These are phyloP conservation scores for Scarus forsteni DNA, from an alignment of 2,797 vertebrate genomes.

Conservation along the genomic window DNA sequence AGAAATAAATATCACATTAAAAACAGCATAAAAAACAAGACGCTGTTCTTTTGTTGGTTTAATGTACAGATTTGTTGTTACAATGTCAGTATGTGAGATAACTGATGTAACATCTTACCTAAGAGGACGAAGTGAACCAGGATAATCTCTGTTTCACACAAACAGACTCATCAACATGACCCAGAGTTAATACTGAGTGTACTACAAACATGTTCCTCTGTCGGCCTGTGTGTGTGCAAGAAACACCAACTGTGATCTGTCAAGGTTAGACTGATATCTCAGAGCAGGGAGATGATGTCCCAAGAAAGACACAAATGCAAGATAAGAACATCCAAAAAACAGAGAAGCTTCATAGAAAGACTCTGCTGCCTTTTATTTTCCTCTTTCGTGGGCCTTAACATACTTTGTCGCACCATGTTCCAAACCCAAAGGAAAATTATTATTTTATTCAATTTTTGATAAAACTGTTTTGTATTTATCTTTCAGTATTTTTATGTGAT, in stretches of 20 bases:
- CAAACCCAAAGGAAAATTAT: too few relatives aligned
- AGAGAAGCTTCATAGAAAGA: not conserved
- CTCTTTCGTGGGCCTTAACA: too few relatives aligned
- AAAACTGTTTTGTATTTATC: too few relatives aligned
- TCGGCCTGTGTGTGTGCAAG: slow-evolving; percentile 19
- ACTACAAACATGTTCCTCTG: slow-evolving; percentile 64
- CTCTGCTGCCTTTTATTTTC: too few relatives aligned
- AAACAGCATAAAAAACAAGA: not conserved
- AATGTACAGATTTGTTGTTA: not conserved
- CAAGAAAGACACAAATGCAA: slow-evolving; percentile 13
- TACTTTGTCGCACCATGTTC: too few relatives aligned
- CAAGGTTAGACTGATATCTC: slow-evolving; percentile 51
- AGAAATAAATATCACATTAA: too few relatives aligned
- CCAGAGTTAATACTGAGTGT: slow-evolving; percentile 60
- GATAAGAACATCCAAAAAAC: slow-evolving; percentile 9
- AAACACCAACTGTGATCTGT: slow-evolving; percentile 20
- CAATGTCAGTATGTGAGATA: slow-evolving; percentile 1
- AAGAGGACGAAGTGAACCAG: slow-evolving; percentile 20
- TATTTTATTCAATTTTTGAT: too few relatives aligned
- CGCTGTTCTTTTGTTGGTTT: not conserved
- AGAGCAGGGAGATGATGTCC: slow-evolving; percentile 39
- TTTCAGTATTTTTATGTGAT: too few relatives aligned
- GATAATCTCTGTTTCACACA: slow-evolving; percentile 35
- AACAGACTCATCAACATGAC: slow-evolving; percentile 48
- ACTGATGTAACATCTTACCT: not conserved